These are phyloP conservation scores for Orthonyx spaldingii DNA, from an alignment of 2,113 vertebrate species.

Conservation along the genomic window DNA sequence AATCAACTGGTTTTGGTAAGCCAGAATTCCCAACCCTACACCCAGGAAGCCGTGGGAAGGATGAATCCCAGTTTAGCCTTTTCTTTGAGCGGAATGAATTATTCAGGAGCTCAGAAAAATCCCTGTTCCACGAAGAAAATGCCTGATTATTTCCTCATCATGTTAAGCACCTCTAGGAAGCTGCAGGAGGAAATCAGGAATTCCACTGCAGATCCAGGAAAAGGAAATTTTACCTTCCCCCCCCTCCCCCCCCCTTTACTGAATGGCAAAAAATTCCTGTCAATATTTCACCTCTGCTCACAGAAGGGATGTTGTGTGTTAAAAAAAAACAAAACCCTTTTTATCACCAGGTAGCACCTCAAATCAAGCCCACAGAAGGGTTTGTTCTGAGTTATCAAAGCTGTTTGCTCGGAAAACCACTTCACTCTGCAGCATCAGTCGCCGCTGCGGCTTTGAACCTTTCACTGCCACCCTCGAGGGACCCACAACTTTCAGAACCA, in stretches of 20 bases:
- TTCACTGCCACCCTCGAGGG: neutral
- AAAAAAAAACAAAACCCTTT: fast-evolving
- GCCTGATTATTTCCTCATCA: neutral
- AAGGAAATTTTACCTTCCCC: neutral
- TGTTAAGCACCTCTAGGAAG: neutral
- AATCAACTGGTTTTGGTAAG: neutral
- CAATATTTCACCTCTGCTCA: neutral
- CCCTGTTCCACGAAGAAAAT: neutral
- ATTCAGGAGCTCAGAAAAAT: neutral
- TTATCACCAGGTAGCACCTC: neutral
- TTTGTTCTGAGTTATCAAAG: neutral
- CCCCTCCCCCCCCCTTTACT: neutral
- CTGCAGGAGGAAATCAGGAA: neutral
- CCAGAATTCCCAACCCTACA: neutral
- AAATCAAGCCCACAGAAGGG: neutral
- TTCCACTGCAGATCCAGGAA: neutral
- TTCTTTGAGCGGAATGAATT: neutral
- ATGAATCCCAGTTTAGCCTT: neutral
- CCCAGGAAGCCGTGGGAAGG: neutral
- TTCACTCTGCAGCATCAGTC: neutral
- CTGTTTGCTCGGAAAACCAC: neutral
- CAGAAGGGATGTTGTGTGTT: neutral
- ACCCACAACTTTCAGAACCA: neutral
- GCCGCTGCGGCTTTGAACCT: neutral
- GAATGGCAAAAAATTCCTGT: neutral